phyloP scores from a whole-genome alignment of 2,113 vertebrate genomes.

The Synodontis membranacea region DNA sequence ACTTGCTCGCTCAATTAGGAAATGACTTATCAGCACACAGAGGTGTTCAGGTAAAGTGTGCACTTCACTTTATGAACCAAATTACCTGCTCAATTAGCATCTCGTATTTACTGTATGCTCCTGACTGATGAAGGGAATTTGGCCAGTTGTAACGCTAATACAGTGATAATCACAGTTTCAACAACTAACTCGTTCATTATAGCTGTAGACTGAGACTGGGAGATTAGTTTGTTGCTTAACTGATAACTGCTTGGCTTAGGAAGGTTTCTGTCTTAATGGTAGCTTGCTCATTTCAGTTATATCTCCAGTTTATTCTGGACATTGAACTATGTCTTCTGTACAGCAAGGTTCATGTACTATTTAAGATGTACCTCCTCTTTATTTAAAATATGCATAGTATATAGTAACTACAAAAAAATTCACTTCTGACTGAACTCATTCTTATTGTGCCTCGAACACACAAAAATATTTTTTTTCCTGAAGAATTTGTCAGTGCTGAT shows the following conservation, averaged over 20 bases:
- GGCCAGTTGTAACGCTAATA: constrained; percentile 1
- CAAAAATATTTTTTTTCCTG: not conserved
- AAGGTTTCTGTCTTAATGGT: not conserved
- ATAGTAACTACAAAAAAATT: not conserved
- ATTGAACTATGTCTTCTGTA: not conserved
- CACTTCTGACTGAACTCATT: not conserved
- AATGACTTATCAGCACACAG: constrained; percentile 64
- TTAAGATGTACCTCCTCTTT: not conserved
- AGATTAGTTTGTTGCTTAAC: not conserved
- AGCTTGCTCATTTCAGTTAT: not conserved
- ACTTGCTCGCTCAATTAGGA: constrained; percentile 72
- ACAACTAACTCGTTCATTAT: not conserved
- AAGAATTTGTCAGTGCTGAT: not conserved
- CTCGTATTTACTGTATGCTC: not conserved
- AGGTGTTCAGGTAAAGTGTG: constrained; percentile 63
- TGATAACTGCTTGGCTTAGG: not conserved
- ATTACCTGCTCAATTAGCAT: constrained; percentile 9
- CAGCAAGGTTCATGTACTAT: not conserved
- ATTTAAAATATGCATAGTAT: not conserved
- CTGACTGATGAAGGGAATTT: not conserved
- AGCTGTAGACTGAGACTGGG: not conserved
- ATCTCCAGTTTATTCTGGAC: not conserved
- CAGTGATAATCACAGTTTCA: not conserved
- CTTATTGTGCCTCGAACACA: not conserved
- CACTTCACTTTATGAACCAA: not conserved